These are phyloP conservation scores for Cotesia glomerata DNA, from an alignment of 1,140 invertebrate genomes.

Conservation along the genomic window DNA sequence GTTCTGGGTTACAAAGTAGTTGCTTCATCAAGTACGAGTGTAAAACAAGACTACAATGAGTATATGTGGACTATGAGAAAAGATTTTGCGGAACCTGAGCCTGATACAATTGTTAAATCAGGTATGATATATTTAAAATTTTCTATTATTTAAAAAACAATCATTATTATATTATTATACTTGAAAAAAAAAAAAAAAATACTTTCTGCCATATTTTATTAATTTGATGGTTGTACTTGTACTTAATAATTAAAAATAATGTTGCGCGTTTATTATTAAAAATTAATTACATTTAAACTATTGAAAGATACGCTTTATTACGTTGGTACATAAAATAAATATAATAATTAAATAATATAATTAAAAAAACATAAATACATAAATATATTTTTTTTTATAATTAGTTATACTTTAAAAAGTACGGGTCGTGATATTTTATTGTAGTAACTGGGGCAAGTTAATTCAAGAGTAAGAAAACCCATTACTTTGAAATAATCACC, in stretches of 20 bases:
- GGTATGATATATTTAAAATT: constrained; percentile 43
- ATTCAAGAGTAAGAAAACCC: neutral
- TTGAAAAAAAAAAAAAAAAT: constrained; percentile 10
- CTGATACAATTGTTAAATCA: constrained; percentile 53
- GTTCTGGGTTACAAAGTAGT: constrained; percentile 86
- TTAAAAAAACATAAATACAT: neutral
- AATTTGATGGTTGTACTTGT: constrained; percentile 25
- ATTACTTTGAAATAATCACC: neutral
- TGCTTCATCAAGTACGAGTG: constrained; percentile 81
- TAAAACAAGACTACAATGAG: constrained; percentile 86
- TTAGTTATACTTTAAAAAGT: constrained; percentile 23
- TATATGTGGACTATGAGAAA: constrained; percentile 93
- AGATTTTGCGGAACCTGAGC: constrained; percentile 82
- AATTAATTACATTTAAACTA: neutral
- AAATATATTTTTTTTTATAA: constrained; percentile 1
- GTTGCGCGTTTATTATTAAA: neutral
- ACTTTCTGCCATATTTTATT: constrained; percentile 20
- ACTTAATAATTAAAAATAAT: neutral
- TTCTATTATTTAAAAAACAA: neutral
- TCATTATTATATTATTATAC: constrained; percentile 19
- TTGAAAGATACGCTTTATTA: constrained; percentile 30
- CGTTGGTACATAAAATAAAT: neutral
- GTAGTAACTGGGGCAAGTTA: constrained; percentile 26
- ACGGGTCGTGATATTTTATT: constrained; percentile 32
- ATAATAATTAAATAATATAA: neutral